Evolutionary conservation across 2,888 invertebrate species (phyloP).

Genomic region (Drosophila fungiperda): DNA sequence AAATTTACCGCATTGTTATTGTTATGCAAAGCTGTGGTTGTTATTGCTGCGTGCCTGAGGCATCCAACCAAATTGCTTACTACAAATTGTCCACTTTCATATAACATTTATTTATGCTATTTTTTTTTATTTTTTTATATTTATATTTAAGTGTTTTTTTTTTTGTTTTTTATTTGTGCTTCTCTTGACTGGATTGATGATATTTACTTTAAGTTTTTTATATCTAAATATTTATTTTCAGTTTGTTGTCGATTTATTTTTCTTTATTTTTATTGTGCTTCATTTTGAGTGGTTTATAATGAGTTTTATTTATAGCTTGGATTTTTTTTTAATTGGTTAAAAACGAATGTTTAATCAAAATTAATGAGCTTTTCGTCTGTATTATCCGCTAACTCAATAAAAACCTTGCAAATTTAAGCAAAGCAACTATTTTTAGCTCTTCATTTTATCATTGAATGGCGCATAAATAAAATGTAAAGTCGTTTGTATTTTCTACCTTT

Average conservation of each 20-base stretch:
- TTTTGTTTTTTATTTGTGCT: neutral
- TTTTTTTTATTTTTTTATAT: slow-evolving; percentile 6
- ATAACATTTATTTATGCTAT: slow-evolving; percentile 27
- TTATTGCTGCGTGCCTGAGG: slow-evolving; percentile 41
- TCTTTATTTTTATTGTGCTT: neutral
- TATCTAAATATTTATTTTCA: neutral
- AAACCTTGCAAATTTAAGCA: no score
- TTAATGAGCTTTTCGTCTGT: neutral
- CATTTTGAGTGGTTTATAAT: neutral
- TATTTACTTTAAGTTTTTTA: neutral
- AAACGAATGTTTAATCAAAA: neutral
- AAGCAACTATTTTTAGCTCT: slow-evolving; percentile 56
- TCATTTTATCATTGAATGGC: slow-evolving; percentile 61
- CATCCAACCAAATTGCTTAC: slow-evolving; percentile 46
- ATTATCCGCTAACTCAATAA: no score
- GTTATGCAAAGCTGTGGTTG: slow-evolving; percentile 17
- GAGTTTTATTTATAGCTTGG: slow-evolving; percentile 10
- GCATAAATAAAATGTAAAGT: slow-evolving; percentile 47
- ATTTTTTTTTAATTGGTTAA: slow-evolving; percentile 27
- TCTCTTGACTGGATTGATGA: slow-evolving; percentile 18
- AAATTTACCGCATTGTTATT: slow-evolving; percentile 38
- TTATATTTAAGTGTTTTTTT: slow-evolving; percentile 8
- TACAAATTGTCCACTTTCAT: slow-evolving; percentile 50
- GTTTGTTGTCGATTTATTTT: slow-evolving; percentile 1
- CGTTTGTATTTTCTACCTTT: neutral